Evolutionary conservation across 1,140 invertebrate species (phyloP), one percentile per base, ranked within the genome.

Genomic region (Ceratina calcarata): DNA sequence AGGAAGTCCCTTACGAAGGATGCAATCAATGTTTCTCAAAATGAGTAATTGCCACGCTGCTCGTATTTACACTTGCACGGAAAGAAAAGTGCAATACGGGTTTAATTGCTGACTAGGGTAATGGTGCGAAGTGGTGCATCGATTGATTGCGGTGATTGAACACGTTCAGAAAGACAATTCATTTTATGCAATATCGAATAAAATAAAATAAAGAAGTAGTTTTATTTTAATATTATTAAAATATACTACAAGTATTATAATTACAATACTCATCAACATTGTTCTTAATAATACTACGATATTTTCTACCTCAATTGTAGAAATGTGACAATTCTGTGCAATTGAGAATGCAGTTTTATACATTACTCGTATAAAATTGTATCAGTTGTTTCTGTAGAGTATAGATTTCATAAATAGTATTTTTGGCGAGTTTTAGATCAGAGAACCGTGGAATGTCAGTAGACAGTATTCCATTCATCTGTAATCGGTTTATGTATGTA

Each of bases 11-110:
- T 80, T 51, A 51, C 69, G 24, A 77, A 60, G 57, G 67, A 53
- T 58, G 58, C 68, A 85, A 85, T 85, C 82, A 81, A 80, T 76
- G 74, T 80, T 85, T 61, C 61, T 58, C 37, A 70, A 80, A 84
- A 72, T 84, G 72, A 84, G 60, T 80, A 84, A 84, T 84, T 68
- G 78, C 67, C 57, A 49, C 12, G 51, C 24, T 22, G 16, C 22
- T 16, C 62, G 60, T 22, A 18, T 0, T n/a, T 15, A 16, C 0
- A 15, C 32, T n/a, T 15, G 10, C 0, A 15, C 32, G 18, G 18
- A 60, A 66, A 20, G 24, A 57, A 62, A 61, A 57, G 58, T 60
- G 60, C 67, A 75, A 76, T 85, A 76, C 62, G 20, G 55, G 58
- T 83, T 80, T 76, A 84, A 85, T 84, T 84, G 16, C 65, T 37